Percentiles rank a stretch among this genome's conserved stretches.
Conservation (phyloP, 2,888 invertebrate species). For the Acanthococcus lagerstroemiae region DNA sequence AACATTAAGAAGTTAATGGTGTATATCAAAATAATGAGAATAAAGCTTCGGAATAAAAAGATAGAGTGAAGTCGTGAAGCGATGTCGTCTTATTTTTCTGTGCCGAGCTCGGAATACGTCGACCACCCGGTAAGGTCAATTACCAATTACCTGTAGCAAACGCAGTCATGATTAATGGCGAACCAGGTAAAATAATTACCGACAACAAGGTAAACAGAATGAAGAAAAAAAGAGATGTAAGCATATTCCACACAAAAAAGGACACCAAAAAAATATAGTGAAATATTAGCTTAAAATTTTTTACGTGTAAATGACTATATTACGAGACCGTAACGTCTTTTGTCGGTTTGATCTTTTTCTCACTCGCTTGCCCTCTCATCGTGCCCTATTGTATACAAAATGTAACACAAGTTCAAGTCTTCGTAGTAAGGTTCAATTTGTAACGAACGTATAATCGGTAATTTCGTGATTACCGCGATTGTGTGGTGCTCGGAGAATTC, state of each 20-base stretch:
- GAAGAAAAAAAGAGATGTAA: slow-evolving; percentile 14
- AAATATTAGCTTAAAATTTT: slow-evolving; percentile 29
- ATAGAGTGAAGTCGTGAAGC: slow-evolving; percentile 25
- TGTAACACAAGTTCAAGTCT: no score
- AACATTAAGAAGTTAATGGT: slow-evolving; percentile 31
- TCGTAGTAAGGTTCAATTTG: no score
- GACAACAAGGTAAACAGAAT: slow-evolving; percentile 30
- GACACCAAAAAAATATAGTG: slow-evolving; percentile 9
- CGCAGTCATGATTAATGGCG: slow-evolving; percentile 28
- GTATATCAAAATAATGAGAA: slow-evolving; percentile 31
- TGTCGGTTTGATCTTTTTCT: slow-evolving; percentile 16
- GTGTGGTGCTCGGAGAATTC: no score
- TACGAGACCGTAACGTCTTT: slow-evolving; percentile 14
- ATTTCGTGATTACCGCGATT: no score
- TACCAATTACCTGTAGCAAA: slow-evolving; percentile 31
- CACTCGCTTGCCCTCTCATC: not conserved
- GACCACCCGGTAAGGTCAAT: slow-evolving; percentile 31
- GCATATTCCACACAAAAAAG: slow-evolving; percentile 14
- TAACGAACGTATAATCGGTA: no score
- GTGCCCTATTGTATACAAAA: no score
- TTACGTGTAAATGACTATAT: slow-evolving; percentile 22
- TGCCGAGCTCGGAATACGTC: slow-evolving; percentile 27
- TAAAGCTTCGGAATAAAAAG: slow-evolving; percentile 28
- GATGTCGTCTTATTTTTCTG: slow-evolving; percentile 31
- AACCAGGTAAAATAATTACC: slow-evolving; percentile 30